phyloP scores from a whole-genome alignment of 2,113 vertebrate species.

The Apaloderma vittatum region DNA sequence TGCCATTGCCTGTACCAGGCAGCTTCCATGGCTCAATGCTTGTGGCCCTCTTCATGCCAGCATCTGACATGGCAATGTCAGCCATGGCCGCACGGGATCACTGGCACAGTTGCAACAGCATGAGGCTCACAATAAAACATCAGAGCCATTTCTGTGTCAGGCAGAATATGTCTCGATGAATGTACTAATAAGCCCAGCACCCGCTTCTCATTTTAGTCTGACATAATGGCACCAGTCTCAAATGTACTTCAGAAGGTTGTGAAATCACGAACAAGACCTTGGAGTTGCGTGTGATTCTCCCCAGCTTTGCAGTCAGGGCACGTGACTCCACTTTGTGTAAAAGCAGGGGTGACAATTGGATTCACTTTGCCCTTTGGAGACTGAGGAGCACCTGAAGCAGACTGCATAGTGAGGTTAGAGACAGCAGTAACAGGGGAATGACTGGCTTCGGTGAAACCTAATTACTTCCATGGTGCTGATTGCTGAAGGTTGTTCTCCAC shows the following conservation, averaged over 20 bases:
- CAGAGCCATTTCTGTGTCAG: neutral
- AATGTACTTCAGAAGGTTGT: neutral
- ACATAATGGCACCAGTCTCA: neutral
- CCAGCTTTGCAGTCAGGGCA: neutral
- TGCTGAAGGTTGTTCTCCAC: neutral
- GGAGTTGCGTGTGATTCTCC: neutral
- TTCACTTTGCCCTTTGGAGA: neutral
- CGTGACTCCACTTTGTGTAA: rapidly evolving
- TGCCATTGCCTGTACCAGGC: neutral
- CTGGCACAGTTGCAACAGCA: neutral
- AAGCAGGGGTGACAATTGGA: rapidly evolving
- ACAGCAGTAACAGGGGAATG: neutral
- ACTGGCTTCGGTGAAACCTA: neutral
- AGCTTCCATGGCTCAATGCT: neutral
- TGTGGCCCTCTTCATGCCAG: neutral
- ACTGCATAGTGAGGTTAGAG: neutral
- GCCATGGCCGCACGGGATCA: neutral
- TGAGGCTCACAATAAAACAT: neutral
- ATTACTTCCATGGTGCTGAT: neutral
- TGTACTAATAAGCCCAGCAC: neutral
- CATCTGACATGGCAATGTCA: neutral
- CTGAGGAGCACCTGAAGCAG: neutral
- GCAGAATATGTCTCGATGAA: neutral
- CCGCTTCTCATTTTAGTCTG: neutral
- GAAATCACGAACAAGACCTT: neutral